phyloP scores from a whole-genome alignment of 2,888 invertebrate genomes.

The Falcaria lacertinaria region DNA sequence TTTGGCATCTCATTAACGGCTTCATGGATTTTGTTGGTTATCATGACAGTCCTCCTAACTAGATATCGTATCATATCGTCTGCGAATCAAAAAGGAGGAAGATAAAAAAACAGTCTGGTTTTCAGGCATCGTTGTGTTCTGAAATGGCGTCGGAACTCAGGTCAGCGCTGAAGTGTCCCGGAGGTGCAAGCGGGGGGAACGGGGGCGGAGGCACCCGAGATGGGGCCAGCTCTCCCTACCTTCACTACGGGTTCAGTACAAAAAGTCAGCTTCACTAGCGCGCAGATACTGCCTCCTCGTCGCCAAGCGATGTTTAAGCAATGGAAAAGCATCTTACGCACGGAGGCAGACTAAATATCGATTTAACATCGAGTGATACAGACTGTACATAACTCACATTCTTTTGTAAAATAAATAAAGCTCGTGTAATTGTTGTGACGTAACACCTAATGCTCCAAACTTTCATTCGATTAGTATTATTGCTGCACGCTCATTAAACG shows the following conservation, averaged over 20 bases:
- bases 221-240: constrained; percentile 81
- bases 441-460: constrained; percentile 7
- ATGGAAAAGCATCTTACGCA: constrained; percentile 2
- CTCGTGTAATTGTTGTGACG: constrained; percentile 21
- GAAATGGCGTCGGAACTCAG: constrained; percentile 87
- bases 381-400: constrained; percentile 38
- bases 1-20: too few species aligned
- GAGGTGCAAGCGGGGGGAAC: constrained; percentile 64
- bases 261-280: constrained; percentile 76
- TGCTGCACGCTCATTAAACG: constrained; percentile 20
- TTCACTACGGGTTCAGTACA: constrained; percentile 82
- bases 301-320: constrained; percentile 71
- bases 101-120: too few species aligned
- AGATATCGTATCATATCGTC: too few species aligned
- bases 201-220: constrained; percentile 55
- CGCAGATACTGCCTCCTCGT: constrained; percentile 63
- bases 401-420: constrained; percentile 17
- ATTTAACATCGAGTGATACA: background rate
- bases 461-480: constrained; percentile 9
- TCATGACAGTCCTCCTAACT: too few species aligned
- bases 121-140: constrained; percentile 85
- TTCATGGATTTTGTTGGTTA: too few species aligned
- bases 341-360: too few species aligned
- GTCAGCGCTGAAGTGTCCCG: constrained; percentile 83
- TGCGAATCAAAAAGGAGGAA: too few species aligned